A percentile compares a stretch with the other conserved stretches of the same genome.
phyloP scores from a whole-genome alignment of 2,113 vertebrate genomes.

The Antennarius striatus region DNA sequence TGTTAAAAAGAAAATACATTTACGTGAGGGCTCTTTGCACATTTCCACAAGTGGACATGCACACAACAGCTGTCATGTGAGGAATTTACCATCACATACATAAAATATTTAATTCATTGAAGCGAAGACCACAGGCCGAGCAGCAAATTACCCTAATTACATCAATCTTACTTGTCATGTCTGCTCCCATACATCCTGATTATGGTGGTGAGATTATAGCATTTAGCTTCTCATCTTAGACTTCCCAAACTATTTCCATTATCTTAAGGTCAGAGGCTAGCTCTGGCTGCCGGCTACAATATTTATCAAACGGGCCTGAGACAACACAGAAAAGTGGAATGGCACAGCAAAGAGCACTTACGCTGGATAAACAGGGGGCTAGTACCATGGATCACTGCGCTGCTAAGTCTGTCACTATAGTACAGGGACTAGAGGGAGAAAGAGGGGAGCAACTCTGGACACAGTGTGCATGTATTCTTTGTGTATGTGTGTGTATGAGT shows the following conservation, averaged over 20 bases:
- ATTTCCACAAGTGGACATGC: background rate
- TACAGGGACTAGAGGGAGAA: conserved; percentile 64
- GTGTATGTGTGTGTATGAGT: conserved; percentile 40
- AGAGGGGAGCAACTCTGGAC: conserved; percentile 56
- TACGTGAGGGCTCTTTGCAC: too few relatives aligned
- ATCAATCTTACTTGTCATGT: conserved; percentile 41
- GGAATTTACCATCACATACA: conserved; percentile 5
- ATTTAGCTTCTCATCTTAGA: conserved; percentile 53
- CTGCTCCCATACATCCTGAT: conserved; percentile 18
- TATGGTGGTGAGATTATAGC: conserved; percentile 23
- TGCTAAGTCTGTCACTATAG: conserved; percentile 70
- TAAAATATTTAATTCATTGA: conserved; percentile 4
- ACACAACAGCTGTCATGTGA: background rate
- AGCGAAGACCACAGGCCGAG: background rate
- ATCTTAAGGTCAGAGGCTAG: conserved; percentile 68
- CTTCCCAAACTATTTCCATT: conserved; percentile 73
- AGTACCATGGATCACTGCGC: conserved; percentile 77
- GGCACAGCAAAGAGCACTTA: conserved; percentile 75
- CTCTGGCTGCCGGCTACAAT: conserved; percentile 63
- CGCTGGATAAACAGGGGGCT: conserved; percentile 73
- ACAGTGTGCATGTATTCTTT: conserved; percentile 23
- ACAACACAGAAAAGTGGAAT: conserved; percentile 71
- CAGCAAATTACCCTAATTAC: conserved; percentile 31
- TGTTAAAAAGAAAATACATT: too few relatives aligned
- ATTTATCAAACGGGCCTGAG: conserved; percentile 75